A percentile compares a stretch with the other conserved stretches of the same genome.
Evolutionary conservation across 2,797 vertebrate species (phyloP).

Genomic region (Salmo trutta): DNA sequence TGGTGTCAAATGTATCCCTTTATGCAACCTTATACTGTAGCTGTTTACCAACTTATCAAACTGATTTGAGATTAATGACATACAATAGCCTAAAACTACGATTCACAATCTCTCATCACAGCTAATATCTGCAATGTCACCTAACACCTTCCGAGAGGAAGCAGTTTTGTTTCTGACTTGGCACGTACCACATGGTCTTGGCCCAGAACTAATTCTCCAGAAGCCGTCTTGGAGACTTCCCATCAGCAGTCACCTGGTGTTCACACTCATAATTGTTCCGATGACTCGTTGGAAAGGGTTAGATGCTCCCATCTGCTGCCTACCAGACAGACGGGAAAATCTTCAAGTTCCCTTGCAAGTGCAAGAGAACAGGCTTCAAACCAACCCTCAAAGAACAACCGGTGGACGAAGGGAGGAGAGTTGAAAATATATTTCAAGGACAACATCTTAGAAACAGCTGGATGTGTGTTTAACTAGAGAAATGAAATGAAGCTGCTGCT

Average conservation of each 20-base stretch:
- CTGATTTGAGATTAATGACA: not conserved
- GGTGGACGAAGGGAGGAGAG: not conserved
- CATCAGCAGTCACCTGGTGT: slow-evolving; percentile 68
- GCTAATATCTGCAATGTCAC: not conserved
- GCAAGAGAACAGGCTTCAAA: slow-evolving; percentile 22
- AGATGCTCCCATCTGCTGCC: slow-evolving; percentile 71
- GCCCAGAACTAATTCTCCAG: slow-evolving; percentile 49
- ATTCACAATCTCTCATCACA: not conserved
- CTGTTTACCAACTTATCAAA: not conserved
- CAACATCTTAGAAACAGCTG: slow-evolving; percentile 10
- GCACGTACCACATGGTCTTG: slow-evolving; percentile 31
- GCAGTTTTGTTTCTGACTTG: not conserved
- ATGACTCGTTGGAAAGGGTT: slow-evolving; percentile 70
- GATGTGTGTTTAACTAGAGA: not conserved
- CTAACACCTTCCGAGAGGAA: not conserved
- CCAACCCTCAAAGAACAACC: not conserved
- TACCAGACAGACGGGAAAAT: slow-evolving; percentile 55
- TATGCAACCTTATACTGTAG: not conserved
- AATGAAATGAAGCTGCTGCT: not conserved
- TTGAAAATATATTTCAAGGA: not conserved
- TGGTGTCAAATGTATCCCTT: not conserved
- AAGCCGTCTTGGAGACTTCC: slow-evolving; percentile 60
- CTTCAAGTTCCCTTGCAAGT: slow-evolving; percentile 64
- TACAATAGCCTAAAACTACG: not conserved
- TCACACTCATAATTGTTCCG: slow-evolving; percentile 67